phyloP scores from a whole-genome alignment of 2,113 vertebrate genomes.

The Semicossyphus pulcher region DNA sequence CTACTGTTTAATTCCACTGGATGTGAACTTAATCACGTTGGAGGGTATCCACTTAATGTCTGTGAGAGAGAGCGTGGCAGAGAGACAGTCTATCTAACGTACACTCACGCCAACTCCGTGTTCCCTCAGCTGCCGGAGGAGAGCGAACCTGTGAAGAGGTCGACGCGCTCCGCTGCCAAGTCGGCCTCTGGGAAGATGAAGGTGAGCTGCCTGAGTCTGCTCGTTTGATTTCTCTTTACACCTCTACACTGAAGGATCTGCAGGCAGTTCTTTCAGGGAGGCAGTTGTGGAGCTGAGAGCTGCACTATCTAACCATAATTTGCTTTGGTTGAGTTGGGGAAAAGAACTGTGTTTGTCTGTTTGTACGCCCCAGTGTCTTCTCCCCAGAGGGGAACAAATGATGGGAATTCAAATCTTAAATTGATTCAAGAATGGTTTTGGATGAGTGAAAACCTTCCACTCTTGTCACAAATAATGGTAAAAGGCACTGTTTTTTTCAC shows the following conservation, averaged over 20 bases:
- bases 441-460: neutral
- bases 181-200: constrained; percentile 81
- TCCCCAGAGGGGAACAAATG: neutral
- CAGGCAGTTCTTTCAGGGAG: constrained; percentile 9
- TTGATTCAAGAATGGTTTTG: neutral
- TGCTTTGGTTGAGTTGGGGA: constrained; percentile 3
- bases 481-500: no score
- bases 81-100: constrained; percentile 14
- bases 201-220: constrained; percentile 66
- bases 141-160: constrained; percentile 69
- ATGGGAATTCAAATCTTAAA: neutral
- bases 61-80: neutral
- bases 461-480: neutral
- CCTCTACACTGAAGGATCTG: constrained; percentile 19
- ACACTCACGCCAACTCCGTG: constrained; percentile 50
- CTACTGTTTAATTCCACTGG: constrained; percentile 60
- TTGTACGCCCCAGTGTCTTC: neutral
- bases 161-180: constrained; percentile 75
- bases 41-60: constrained; percentile 11
- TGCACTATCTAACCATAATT: constrained; percentile 12
- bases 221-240: constrained; percentile 51
- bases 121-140: constrained; percentile 73
- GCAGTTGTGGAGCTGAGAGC: constrained; percentile 9
- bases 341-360: neutral
- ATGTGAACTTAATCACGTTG: constrained; percentile 41